Evolutionary conservation across 2,888 invertebrate genomes (phyloP), one percentile per base, ranked within the genome.

Genomic region (Allolobophora icterica): DNA sequence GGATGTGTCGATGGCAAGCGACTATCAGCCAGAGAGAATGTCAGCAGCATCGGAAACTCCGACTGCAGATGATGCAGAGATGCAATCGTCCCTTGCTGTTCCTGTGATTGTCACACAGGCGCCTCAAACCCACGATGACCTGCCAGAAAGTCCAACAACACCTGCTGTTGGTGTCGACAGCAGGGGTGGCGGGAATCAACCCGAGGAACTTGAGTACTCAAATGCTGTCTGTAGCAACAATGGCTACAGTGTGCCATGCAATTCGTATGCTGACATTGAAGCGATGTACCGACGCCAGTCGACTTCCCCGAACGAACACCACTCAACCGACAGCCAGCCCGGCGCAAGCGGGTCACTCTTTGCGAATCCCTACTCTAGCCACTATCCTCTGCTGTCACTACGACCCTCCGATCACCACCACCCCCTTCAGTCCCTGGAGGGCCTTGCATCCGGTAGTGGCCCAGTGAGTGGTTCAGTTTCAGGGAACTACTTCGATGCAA

Each of bases 361-460:
- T n/a, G 90, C 58, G 5, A 35, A 90, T 84, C 42, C 90, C 21
- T 35, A 90, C 87, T 84, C 84, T 24, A 38, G 84, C 83, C 90
- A 90, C 38, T 90, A 90, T 42, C 90, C 90, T 38, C 90, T 84
- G 30, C 90, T 38, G 33, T n/a, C 38, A 30, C 33, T 52, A 5
- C n/a, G 38, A 30, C 45, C 89, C 38, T 38, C 84, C 17, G 90
- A 90, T 33, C 52, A 71, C 33, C 52, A 71, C 33, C 52, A 90
- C n/a, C 90, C 90, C 3, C 90, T 90, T 8, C 90, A 90, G 90
- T 90, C 90, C 33, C 90, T 90, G 24, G 90, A 90, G 84, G 90
- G 90, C 33, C 90, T 90, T 34, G 90, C 90, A 15, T 90, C 90
- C 30, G 90, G 90, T 3, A 84, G 84, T 42, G 58, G 83, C n/a